These are phyloP conservation scores for Pocillopora verrucosa DNA, from an alignment of 64 coral and sea anemone genomes.

Conservation along the genomic window DNA sequence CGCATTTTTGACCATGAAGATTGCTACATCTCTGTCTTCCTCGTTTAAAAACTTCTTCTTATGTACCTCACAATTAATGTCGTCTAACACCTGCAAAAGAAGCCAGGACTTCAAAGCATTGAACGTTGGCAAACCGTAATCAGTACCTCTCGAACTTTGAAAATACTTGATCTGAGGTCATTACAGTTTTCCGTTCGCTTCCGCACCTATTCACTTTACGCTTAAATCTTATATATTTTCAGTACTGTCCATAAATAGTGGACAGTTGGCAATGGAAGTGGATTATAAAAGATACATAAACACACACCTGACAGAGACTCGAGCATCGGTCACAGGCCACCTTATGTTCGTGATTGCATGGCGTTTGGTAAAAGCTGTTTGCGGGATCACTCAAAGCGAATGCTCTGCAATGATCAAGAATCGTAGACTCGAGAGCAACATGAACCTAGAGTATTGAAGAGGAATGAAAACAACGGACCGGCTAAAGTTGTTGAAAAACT, in stretches of 20 bases:
- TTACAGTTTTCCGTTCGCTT: too few relatives aligned
- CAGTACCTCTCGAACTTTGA: too few relatives aligned
- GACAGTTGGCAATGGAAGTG: too few relatives aligned
- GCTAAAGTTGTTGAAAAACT: neutral
- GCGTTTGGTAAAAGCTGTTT: conserved; percentile 13
- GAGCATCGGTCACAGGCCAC: neutral
- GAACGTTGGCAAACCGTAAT: too few relatives aligned
- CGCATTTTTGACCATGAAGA: conserved; percentile 37
- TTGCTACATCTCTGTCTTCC: conserved; percentile 30
- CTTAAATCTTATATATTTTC: too few relatives aligned
- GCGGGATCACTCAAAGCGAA: neutral
- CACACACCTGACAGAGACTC: neutral
- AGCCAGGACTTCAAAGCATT: too few relatives aligned
- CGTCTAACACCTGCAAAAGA: conserved; percentile 5
- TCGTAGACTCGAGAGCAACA: conserved; percentile 7
- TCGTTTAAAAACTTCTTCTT: neutral
- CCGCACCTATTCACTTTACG: too few relatives aligned
- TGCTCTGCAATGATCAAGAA: too few relatives aligned
- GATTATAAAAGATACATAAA: too few relatives aligned
- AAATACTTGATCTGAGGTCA: too few relatives aligned
- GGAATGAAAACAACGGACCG: neutral
- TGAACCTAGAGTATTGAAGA: conserved; percentile 17
- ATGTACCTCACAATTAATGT: conserved; percentile 26
- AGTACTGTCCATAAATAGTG: too few relatives aligned
- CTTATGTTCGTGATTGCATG: conserved; percentile 31